Percentiles rank a stretch among this genome's conserved stretches.
phyloP scores from a whole-genome alignment of 2,797 vertebrate species.

The Dromococcyx pavoninus region DNA sequence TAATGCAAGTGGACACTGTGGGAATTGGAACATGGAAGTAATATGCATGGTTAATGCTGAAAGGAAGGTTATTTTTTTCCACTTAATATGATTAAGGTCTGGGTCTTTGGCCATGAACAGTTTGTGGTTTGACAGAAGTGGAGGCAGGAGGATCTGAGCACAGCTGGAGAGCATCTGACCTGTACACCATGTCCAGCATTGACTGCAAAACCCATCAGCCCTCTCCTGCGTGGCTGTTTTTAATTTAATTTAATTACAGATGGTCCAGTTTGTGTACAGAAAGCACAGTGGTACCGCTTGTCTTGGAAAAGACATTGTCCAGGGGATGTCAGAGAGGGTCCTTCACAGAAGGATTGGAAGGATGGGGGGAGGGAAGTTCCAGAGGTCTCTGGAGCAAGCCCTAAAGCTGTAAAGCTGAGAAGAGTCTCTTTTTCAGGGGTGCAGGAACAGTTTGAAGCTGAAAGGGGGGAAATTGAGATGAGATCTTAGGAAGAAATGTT shows the following conservation, averaged over 20 bases:
- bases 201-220: background rate
- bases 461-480: no score
- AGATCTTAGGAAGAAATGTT: no score
- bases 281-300: background rate
- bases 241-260: background rate
- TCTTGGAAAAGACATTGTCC: background rate
- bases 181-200: background rate
- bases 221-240: background rate
- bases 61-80: background rate
- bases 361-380: background rate
- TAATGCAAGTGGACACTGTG: background rate
- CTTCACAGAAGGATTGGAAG: fast-evolving
- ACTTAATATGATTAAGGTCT: background rate
- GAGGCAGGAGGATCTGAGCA: background rate
- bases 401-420: background rate
- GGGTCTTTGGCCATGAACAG: background rate
- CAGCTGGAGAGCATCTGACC: background rate
- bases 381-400: background rate
- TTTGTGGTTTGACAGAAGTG: background rate
- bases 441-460: no score
- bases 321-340: background rate
- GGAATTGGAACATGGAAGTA: background rate
- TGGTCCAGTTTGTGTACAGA: background rate
- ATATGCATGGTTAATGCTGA: background rate
- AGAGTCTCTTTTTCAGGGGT: no score